Evolutionary conservation across 2,888 invertebrate species (phyloP).

Genomic region (Coelinius sp.): DNA sequence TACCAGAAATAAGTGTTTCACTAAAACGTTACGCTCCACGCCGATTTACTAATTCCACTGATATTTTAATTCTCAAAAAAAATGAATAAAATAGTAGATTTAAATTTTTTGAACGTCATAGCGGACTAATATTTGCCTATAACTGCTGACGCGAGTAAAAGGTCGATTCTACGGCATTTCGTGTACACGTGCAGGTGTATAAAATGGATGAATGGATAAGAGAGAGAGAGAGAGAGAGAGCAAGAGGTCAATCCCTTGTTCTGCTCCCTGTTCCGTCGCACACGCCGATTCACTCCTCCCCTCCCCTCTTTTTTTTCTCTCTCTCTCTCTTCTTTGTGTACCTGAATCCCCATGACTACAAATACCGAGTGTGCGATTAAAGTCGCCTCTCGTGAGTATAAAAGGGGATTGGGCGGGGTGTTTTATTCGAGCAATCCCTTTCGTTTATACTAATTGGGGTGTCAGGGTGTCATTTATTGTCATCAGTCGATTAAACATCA

Average conservation of each 20-base stretch:
- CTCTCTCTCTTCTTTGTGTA: constrained; percentile 4
- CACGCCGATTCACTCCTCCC: too few relatives aligned
- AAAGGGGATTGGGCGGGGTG: background rate
- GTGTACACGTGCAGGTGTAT: constrained; percentile 9
- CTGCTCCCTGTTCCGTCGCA: constrained; percentile 16
- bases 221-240: background rate
- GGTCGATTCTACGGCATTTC: background rate
- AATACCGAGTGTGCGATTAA: constrained; percentile 25
- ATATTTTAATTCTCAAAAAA: background rate
- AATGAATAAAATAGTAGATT: constrained; percentile 3
- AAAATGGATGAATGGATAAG: too few relatives aligned
- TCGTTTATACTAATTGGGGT: background rate
- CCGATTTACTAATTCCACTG: too few relatives aligned
- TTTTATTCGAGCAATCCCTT: background rate
- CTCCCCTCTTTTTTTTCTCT: background rate
- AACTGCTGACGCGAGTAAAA: constrained; percentile 24
- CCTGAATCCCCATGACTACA: constrained; percentile 27
- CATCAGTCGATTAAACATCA: background rate
- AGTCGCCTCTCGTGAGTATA: constrained; percentile 1
- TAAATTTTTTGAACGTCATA: background rate
- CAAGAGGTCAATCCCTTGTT: constrained; percentile 3
- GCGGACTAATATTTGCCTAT: constrained; percentile 29
- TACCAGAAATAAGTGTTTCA: too few relatives aligned
- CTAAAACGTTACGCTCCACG: too few relatives aligned
- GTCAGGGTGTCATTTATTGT: background rate